phyloP scores from a whole-genome alignment of 2,797 vertebrate species.

The Ispidina lecontei region DNA sequence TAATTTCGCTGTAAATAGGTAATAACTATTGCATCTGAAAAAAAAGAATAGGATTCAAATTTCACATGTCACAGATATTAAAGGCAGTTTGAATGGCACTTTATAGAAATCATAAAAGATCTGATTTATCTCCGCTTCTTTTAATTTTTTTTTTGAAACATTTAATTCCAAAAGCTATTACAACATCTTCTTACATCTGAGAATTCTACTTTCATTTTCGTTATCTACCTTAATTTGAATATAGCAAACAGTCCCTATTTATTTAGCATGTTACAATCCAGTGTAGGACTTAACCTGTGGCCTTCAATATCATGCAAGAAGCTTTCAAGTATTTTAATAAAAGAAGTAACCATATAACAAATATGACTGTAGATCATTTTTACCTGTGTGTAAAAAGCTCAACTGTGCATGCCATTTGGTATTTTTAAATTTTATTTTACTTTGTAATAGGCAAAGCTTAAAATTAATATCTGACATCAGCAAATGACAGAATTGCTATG shows the following conservation, averaged over 20 bases:
- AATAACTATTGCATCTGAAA: not conserved
- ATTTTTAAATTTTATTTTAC: not conserved
- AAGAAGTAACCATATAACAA: not conserved
- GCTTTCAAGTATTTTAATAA: not conserved
- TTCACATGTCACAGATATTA: not conserved
- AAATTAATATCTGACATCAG: not conserved
- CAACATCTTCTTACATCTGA: not conserved
- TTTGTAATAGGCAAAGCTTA: not conserved
- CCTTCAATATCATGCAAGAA: not conserved
- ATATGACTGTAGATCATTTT: not conserved
- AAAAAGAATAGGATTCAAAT: not conserved
- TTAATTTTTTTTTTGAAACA: not conserved
- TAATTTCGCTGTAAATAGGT: not conserved
- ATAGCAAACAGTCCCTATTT: not conserved
- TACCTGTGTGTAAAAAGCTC: not conserved
- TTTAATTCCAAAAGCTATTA: conserved; percentile 1
- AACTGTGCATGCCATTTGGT: not conserved
- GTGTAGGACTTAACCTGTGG: not conserved
- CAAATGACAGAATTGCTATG: not conserved
- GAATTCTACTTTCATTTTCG: not conserved
- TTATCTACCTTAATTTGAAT: conserved; percentile 5
- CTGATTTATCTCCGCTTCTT: not conserved
- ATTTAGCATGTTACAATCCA: not conserved
- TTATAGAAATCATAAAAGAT: not conserved
- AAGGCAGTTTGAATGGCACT: not conserved